Percentiles rank a stretch among this genome's conserved stretches.
Conservation (phyloP, 2,888 invertebrate genomes). For the Drosophila mulleri region DNA sequence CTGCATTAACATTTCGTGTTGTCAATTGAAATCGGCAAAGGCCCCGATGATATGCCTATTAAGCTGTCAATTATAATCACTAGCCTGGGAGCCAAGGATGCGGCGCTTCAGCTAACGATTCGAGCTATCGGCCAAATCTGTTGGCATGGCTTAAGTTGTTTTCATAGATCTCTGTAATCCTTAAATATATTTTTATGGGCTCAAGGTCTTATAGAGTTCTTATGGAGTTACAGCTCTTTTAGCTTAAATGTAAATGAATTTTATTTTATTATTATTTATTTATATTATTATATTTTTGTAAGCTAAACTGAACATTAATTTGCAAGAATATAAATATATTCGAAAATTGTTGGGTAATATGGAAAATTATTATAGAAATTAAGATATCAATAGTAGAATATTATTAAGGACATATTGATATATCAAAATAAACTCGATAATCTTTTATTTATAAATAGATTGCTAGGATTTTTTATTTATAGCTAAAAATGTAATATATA, state of each 20-base stretch:
- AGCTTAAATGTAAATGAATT: background rate
- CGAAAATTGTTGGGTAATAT: too few relatives aligned
- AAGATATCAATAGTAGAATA: too few relatives aligned
- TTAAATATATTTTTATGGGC: background rate
- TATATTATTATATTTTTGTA: too few relatives aligned
- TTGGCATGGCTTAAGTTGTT: background rate
- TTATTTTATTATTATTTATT: background rate
- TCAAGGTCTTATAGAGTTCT: background rate
- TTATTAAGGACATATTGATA: too few relatives aligned
- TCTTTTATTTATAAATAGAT: too few relatives aligned
- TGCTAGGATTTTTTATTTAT: background rate
- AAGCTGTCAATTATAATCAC: conserved; percentile 11
- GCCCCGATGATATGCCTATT: conserved; percentile 18
- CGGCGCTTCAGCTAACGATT: background rate
- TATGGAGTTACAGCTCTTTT: too few relatives aligned
- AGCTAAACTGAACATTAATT: too few relatives aligned
- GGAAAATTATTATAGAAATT: background rate
- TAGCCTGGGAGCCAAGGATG: too few relatives aligned
- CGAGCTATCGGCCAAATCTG: background rate
- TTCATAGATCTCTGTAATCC: background rate
- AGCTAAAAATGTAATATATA: background rate
- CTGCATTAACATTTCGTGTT: conserved; percentile 37
- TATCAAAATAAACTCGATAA: too few relatives aligned
- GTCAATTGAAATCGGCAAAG: background rate
- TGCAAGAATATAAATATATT: too few relatives aligned